These are phyloP conservation scores for Menidia menidia DNA, from an alignment of 2,797 vertebrate genomes.

Conservation along the genomic window DNA sequence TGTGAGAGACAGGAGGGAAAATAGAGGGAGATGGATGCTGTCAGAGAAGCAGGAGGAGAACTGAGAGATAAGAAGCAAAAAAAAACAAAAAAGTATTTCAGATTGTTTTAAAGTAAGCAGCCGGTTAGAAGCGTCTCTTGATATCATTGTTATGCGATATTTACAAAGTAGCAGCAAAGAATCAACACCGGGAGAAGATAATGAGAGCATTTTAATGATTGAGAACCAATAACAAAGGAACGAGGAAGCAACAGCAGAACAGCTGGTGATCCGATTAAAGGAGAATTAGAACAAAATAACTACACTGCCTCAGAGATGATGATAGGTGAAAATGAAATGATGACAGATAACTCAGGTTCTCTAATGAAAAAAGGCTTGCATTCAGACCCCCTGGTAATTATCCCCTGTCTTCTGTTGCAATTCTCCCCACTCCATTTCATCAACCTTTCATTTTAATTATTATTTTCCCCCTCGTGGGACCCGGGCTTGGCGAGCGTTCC, in stretches of 20 bases:
- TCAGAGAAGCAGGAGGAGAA: constrained; percentile 40
- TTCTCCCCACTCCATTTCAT: constrained; percentile 36
- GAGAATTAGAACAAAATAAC: constrained; percentile 66
- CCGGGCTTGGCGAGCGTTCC: constrained; percentile 23
- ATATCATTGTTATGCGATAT: constrained; percentile 23
- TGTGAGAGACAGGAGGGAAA: constrained; percentile 37
- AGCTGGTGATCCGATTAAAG: constrained; percentile 73
- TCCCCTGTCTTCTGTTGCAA: constrained; percentile 36
- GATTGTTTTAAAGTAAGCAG: constrained; percentile 23
- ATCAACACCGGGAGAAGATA: constrained; percentile 31
- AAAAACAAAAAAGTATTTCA: constrained; percentile 27
- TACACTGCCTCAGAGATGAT: constrained; percentile 48
- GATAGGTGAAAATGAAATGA: constrained; percentile 51
- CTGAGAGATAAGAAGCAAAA: constrained; percentile 27
- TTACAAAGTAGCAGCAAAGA: constrained; percentile 34
- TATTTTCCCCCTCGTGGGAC: constrained; percentile 22
- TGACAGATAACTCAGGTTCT: constrained; percentile 57
- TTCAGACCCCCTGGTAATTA: constrained; percentile 39
- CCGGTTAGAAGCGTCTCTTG: constrained; percentile 18
- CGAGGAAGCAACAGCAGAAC: constrained; percentile 52
- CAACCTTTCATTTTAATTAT: constrained; percentile 32
- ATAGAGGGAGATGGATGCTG: constrained; percentile 47
- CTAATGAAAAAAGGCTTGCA: constrained; percentile 30
- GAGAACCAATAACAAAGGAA: constrained; percentile 57
- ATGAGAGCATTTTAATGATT: constrained; percentile 40